Base-by-base conservation (phyloP, 2,797 vertebrate species). In the Ispidina lecontei region DNA sequence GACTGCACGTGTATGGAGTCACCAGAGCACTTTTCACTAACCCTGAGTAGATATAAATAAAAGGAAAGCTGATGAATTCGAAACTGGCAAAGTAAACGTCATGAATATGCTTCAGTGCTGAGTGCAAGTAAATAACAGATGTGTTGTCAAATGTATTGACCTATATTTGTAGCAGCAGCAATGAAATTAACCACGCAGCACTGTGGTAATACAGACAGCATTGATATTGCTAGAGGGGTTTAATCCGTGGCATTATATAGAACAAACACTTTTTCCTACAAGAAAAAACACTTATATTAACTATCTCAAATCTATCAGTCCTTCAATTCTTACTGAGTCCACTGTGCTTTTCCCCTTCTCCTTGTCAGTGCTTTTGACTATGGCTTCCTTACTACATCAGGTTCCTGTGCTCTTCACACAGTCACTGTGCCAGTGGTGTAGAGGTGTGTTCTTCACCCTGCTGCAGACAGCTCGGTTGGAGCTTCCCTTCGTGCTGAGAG, bases 61-160 rank as follows among this genome's bases (percentile, higher is more conserved):
- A 95, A 89, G 52, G 51, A 91, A 95, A 94, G 78, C 93, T 96
- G 94, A 93, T 95, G 91, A 90, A 95, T 91, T 92, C 87, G 59
- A 93, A 95, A 87, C 78, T 91, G 88, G 83, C 75, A 77, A 93
- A 91, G 81, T 93, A 93, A 96, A 92, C 93, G 90, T 92, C 95
- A 94, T 91, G 91, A 96, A 94, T 95, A 95, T 87, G 88, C 90
- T 94, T 80, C 73, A 78, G 18, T 59, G 69, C 83, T 94, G 81
- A 96, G 90, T 82, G 90, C 86, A 94, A 95, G 95, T 94, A 96
- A 96, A 96, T 96, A 96, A 95, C 95, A 96, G 93, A 94, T 95
- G 94, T 90, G 90, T 96, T 96, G 93, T 93, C 93, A 89, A 90
- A 96, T 94, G 82, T 90, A 94, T 91, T 96, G 81, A 78, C 81